Conservation (phyloP, 2,888 invertebrate genomes). For the Hymenopus coronatus region DNA sequence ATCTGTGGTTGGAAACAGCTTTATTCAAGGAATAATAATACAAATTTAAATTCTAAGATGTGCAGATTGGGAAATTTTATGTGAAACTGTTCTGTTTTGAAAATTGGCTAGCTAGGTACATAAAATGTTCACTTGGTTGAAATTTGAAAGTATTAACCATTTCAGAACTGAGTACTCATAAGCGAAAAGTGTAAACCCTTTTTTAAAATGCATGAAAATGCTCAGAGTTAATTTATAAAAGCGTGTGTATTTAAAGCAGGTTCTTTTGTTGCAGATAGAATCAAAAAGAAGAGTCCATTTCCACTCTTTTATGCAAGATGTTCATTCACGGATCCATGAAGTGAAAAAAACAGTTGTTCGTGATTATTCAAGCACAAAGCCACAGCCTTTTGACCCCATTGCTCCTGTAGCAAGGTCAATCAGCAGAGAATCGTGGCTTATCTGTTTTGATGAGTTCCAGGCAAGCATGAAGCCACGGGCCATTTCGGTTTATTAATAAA, state of each 20-base stretch:
- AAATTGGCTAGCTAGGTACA: too few relatives aligned
- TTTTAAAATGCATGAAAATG: neutral
- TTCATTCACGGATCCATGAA: constrained; percentile 85
- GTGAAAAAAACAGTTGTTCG: constrained; percentile 65
- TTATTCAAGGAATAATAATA: too few relatives aligned
- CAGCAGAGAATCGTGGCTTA: constrained; percentile 80
- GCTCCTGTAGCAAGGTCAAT: constrained; percentile 88
- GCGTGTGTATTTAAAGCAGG: neutral
- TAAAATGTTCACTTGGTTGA: too few relatives aligned
- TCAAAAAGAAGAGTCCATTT: constrained; percentile 87
- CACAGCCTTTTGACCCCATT: constrained; percentile 86
- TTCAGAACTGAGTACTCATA: too few relatives aligned
- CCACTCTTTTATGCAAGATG: constrained; percentile 95
- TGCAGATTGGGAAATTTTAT: too few relatives aligned
- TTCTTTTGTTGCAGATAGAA: constrained; percentile 54
- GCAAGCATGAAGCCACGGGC: constrained; percentile 47
- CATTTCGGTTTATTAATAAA: neutral
- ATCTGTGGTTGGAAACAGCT: too few relatives aligned
- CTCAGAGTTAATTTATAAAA: neutral
- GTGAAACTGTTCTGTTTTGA: too few relatives aligned
- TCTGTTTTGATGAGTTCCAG: constrained; percentile 99
- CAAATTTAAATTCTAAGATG: too few relatives aligned
- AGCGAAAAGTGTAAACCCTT: neutral
- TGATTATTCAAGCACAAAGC: constrained; percentile 54
- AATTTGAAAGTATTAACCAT: too few relatives aligned